A percentile compares a stretch with the other conserved stretches of the same genome.
phyloP scores from a whole-genome alignment of 1,140 invertebrate genomes.

The Cotesia glomerata region DNA sequence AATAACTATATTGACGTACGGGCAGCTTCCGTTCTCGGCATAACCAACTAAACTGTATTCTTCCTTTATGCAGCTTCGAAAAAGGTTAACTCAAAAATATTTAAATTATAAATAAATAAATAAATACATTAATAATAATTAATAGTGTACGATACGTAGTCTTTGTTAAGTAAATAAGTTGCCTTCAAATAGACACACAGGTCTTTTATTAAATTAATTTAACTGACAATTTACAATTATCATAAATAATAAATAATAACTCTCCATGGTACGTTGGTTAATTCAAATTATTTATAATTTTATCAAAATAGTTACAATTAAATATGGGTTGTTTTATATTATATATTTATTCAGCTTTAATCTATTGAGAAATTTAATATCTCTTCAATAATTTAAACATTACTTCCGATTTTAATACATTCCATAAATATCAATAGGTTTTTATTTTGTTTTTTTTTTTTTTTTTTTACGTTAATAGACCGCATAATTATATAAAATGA shows the following conservation, averaged over 20 bases:
- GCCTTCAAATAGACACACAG: neutral
- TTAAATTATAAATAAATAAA: no score
- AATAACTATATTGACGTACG: constrained; percentile 31
- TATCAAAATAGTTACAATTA: neutral
- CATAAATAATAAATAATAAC: neutral
- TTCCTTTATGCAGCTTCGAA: constrained; percentile 20
- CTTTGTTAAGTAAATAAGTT: neutral
- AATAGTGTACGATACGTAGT: constrained; percentile 1
- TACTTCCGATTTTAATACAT: no score
- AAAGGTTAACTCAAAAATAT: no score
- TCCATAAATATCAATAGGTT: no score
- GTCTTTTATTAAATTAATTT: constrained; percentile 1
- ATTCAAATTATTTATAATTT: neutral
- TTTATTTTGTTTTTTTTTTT: no score
- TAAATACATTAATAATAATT: neutral
- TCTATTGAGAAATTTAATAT: no score
- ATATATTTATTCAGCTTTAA: no score
- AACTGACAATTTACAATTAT: neutral
- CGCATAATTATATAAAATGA: no score
- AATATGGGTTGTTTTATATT: neutral
- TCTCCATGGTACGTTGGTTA: constrained; percentile 27
- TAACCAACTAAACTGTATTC: constrained; percentile 36
- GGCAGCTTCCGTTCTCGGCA: constrained; percentile 34
- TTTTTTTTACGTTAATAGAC: no score
- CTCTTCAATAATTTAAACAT: no score